These are phyloP conservation scores for Ploceus nigricollis DNA, from an alignment of 2,113 vertebrate genomes.

Conservation along the genomic window DNA sequence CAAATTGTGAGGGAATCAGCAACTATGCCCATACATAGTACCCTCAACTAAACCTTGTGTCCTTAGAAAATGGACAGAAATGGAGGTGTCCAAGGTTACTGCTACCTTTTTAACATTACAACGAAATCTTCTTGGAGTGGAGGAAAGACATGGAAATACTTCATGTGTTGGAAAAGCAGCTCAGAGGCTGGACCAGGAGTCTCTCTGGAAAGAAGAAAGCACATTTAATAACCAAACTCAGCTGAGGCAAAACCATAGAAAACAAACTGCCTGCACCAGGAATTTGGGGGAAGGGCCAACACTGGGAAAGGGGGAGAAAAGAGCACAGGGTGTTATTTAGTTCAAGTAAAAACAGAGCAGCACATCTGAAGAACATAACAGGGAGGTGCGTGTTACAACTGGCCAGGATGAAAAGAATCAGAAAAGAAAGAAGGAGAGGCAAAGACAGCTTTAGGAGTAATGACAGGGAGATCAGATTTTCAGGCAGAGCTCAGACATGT, in stretches of 20 bases:
- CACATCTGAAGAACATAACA: neutral
- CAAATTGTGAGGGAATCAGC: neutral
- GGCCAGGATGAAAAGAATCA: neutral
- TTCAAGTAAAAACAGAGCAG: neutral
- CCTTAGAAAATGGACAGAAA: neutral
- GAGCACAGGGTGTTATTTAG: neutral
- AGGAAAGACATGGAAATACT: neutral
- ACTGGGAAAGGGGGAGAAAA: neutral
- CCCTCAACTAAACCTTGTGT: neutral
- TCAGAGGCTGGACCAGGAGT: neutral
- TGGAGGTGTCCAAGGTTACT: neutral
- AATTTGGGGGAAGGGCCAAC: neutral
- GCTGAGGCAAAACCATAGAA: constrained; percentile 28
- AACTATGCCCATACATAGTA: accelerated
- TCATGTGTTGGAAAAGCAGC: neutral
- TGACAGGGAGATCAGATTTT: constrained; percentile 7
- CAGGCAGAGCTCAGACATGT: constrained; percentile 45
- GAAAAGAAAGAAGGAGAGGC: neutral
- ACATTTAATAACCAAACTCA: neutral
- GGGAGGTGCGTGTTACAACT: neutral
- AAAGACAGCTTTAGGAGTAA: neutral
- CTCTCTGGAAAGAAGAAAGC: neutral
- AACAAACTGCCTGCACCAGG: neutral
- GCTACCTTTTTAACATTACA: neutral
- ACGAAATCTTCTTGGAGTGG: neutral